These are phyloP conservation scores for Hybos culiciformis DNA, from an alignment of 2,888 invertebrate genomes.

Conservation along the genomic window DNA sequence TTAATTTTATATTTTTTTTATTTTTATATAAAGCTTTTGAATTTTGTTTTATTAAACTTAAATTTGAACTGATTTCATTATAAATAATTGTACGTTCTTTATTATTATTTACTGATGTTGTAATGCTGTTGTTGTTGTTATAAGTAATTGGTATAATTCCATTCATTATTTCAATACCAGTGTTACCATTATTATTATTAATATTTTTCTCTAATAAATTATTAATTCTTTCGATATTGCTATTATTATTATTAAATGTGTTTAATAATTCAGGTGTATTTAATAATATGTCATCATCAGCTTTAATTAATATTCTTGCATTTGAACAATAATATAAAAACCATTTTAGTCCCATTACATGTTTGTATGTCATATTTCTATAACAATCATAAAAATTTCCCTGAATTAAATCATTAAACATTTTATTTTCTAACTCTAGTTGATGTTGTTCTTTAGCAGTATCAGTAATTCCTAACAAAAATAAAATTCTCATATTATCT, in stretches of 20 bases:
- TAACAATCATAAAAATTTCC: constrained; percentile 66
- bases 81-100: too few species aligned
- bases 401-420: constrained; percentile 55
- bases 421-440: constrained; percentile 41
- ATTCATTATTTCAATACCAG: constrained; percentile 14
- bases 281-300: constrained; percentile 66
- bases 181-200: constrained; percentile 11
- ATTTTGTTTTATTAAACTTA: constrained; percentile 32
- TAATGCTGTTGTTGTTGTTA: constrained; percentile 5
- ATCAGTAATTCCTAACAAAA: constrained; percentile 47
- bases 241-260: constrained; percentile 30
- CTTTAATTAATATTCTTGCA: constrained; percentile 55
- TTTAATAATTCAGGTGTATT: constrained; percentile 48
- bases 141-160: constrained; percentile 17
- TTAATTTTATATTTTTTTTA: constrained; percentile 19
- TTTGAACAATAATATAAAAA: constrained; percentile 52
- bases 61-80: constrained; percentile 46
- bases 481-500: constrained; percentile 45
- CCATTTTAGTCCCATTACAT: constrained; percentile 71
- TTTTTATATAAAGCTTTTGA: constrained; percentile 34
- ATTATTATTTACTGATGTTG: too few species aligned
- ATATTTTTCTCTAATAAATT: constrained; percentile 6
- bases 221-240: not conserved
- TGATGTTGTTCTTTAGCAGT: constrained; percentile 28
- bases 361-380: constrained; percentile 71